These are phyloP conservation scores for Habrosyne pyritoides DNA, from an alignment of 2,888 invertebrate species.

Conservation along the genomic window DNA sequence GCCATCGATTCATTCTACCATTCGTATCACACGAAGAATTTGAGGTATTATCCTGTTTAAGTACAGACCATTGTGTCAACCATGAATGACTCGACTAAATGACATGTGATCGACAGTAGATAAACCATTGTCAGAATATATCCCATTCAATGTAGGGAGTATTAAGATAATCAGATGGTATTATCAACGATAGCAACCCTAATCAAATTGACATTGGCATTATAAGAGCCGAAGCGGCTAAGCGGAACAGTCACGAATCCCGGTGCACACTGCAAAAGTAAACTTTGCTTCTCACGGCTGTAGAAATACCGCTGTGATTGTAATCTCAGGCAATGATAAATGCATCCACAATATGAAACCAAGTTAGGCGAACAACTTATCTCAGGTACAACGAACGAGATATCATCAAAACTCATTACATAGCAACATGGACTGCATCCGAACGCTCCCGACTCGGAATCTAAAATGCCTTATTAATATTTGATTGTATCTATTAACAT, in stretches of 20 bases:
- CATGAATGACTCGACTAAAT: background rate
- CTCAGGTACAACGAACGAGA: conserved; percentile 12
- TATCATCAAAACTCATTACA: background rate
- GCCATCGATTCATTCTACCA: no score
- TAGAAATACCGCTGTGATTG: conserved; percentile 63
- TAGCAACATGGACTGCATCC: background rate
- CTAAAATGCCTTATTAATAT: conserved; percentile 17
- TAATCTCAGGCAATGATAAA: conserved; percentile 68
- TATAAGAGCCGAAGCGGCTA: conserved; percentile 41
- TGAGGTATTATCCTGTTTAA: no score
- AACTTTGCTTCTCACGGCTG: conserved; percentile 70
- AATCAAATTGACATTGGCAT: conserved; percentile 35
- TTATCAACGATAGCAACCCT: conserved; percentile 25
- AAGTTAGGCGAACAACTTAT: conserved; percentile 22
- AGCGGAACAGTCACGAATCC: conserved; percentile 61
- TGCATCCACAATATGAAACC: conserved; percentile 47
- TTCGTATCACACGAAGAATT: no score
- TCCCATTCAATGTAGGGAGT: conserved; percentile 17
- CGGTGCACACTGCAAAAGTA: conserved; percentile 37
- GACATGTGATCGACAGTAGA: background rate
- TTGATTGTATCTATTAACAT: conserved; percentile 23
- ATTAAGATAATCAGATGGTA: conserved; percentile 16
- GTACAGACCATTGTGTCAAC: background rate
- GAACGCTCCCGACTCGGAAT: background rate
- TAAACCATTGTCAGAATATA: conserved; percentile 17